Base-by-base conservation (phyloP, 1,140 invertebrate species). In the Atta cephalotes region DNA sequence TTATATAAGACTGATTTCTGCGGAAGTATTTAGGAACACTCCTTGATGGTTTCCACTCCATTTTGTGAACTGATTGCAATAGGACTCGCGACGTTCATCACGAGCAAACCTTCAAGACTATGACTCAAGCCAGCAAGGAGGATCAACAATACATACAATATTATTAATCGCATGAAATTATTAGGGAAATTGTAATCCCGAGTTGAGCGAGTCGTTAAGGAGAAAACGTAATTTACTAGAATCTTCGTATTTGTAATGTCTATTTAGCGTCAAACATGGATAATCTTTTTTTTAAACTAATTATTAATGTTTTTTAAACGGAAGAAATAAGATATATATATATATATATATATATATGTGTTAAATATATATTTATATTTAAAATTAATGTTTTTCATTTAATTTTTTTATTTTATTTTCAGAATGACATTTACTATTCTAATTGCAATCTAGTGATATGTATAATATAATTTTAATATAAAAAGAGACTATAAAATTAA, bases 1-100 rank as follows among this genome's bases (percentile, higher is more conserved):
- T 25, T 28, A 56, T 28, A 58, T 51, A 80, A 87, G 86, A 87
- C 86, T 87, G 86, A 87, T 70, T 28, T 84, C n/a, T 18, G 45
- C 14, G 78, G 9, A 74, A 84, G 80, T 82, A 45, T 82, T 82
- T 70, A 45, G 12, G 16, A 82, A 53, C 56, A 25, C 16, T 84
- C 56, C n/a, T 62, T 18, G 14, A 16, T n/a, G 56, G 53, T 82
- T 72, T 10, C 16, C 53, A 53, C 53, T 71, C 2, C 10, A 28
- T 51, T 45, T 71, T 9, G 21, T 16, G 6, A 72, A 56, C 28
- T 39, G 2, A n/a, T 21, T 51, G 25, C 51, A 9, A 45, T 21
- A 45, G 16, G 25, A 58, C 21, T 58, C 18, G 35, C 39, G 53
- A 76, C 21, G n/a, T 56, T 81, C 2, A 58, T 80, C 31, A 14